phyloP scores from a whole-genome alignment of 1,140 invertebrate genomes.

The Rhopalosiphum padi region DNA sequence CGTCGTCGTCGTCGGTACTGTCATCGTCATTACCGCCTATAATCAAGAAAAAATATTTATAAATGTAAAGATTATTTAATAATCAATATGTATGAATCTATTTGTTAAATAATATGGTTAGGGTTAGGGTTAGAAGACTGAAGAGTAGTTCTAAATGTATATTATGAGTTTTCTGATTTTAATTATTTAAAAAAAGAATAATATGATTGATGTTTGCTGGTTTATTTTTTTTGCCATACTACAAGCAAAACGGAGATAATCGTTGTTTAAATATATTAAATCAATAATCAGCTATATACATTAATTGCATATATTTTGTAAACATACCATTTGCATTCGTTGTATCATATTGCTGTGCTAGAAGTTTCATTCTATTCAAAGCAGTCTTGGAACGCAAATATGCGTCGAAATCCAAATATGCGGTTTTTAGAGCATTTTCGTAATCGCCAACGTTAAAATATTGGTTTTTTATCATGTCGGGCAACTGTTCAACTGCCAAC shows the following conservation, averaged over 20 bases:
- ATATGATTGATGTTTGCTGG: neutral
- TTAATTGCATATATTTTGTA: neutral
- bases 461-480: slow-evolving; percentile 84
- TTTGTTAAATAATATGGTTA: neutral
- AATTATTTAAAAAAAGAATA: neutral
- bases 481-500: slow-evolving; percentile 87
- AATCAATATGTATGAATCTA: neutral
- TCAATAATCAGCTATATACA: too few species aligned
- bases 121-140: too few species aligned
- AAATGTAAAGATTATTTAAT: neutral
- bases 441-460: slow-evolving; percentile 80
- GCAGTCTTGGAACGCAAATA: neutral
- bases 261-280: too few species aligned
- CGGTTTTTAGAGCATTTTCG: slow-evolving; percentile 81
- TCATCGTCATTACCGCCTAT: neutral
- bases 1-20: neutral
- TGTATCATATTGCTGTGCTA: neutral
- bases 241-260: too few species aligned
- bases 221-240: neutral
- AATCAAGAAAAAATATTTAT: rapidly evolving
- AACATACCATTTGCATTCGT: neutral
- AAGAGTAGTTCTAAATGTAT: neutral
- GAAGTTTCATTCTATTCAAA: neutral
- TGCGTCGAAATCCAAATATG: slow-evolving; percentile 88
- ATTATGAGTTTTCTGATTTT: neutral